A percentile compares a stretch with the other conserved stretches of the same genome.
phyloP scores from a whole-genome alignment of 2,888 invertebrate species.

The Pseudanteris insignis region DNA sequence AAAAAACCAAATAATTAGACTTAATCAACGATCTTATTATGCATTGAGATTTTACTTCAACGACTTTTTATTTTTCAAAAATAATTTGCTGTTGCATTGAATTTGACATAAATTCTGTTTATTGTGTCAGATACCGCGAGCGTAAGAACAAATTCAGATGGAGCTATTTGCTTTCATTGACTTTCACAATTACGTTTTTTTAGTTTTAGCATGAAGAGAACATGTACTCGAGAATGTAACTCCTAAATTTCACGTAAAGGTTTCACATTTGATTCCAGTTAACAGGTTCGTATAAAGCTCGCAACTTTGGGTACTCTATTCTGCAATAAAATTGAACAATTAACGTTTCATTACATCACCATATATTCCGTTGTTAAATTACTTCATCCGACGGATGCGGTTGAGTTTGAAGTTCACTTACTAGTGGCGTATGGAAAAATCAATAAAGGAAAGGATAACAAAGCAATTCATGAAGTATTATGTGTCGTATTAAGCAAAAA shows the following conservation, averaged over 20 bases:
- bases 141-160: conserved; percentile 42
- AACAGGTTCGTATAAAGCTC: conserved; percentile 31
- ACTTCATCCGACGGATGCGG: conserved; percentile 30
- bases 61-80: too few relatives aligned
- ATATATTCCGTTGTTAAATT: conserved; percentile 34
- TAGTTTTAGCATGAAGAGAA: conserved; percentile 4
- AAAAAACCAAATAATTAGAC: too few relatives aligned
- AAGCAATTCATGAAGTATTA: too few relatives aligned
- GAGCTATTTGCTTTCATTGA: conserved; percentile 44
- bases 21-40: too few relatives aligned
- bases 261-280: conserved; percentile 38
- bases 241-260: conserved; percentile 26
- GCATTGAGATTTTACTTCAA: too few relatives aligned
- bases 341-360: conserved; percentile 43
- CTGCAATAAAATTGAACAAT: conserved; percentile 43
- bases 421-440: conserved; percentile 30
- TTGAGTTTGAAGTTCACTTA: conserved; percentile 37
- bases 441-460: conserved; percentile 40
- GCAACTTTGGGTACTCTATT: conserved; percentile 32
- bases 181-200: conserved; percentile 34
- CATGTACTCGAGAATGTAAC: conserved; percentile 35
- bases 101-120: conserved; percentile 23
- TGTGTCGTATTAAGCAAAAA: too few relatives aligned
- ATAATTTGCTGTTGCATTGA: conserved; percentile 5
- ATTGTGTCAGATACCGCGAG: conserved; percentile 28